phyloP scores from a whole-genome alignment of 2,888 invertebrate genomes.

The Lithodes maja region DNA sequence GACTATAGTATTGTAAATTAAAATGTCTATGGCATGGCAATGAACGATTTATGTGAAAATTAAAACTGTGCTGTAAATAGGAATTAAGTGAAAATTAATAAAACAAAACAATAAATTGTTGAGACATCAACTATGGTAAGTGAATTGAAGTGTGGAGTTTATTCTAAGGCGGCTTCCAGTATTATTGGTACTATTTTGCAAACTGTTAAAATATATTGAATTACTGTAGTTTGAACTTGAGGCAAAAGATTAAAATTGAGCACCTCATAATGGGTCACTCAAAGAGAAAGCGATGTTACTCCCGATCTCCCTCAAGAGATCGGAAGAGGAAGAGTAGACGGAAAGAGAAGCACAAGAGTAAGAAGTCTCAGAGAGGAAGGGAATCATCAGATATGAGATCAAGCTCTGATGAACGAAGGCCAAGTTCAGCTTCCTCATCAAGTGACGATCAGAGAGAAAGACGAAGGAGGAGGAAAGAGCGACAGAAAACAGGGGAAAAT shows the following conservation, averaged over 20 bases:
- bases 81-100: no score
- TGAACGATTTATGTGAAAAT: no score
- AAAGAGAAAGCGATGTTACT: conserved; percentile 3
- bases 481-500: neutral
- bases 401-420: neutral
- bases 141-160: no score
- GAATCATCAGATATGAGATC: neutral
- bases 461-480: neutral
- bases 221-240: no score
- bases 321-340: neutral
- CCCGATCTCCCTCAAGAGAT: neutral
- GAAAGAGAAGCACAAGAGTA: conserved; percentile 13
- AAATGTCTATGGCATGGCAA: no score
- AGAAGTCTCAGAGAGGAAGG: neutral
- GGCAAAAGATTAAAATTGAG: neutral
- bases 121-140: no score
- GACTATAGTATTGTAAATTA: no score
- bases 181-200: no score
- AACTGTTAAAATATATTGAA: no score
- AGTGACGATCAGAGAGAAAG: conserved; percentile 8
- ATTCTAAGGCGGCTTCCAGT: no score
- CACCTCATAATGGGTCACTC: conserved; percentile 33
- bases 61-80: no score
- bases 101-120: no score
- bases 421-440: neutral